Conservation (phyloP, 2,797 vertebrate genomes). For the Hippoglossus hippoglossus region DNA sequence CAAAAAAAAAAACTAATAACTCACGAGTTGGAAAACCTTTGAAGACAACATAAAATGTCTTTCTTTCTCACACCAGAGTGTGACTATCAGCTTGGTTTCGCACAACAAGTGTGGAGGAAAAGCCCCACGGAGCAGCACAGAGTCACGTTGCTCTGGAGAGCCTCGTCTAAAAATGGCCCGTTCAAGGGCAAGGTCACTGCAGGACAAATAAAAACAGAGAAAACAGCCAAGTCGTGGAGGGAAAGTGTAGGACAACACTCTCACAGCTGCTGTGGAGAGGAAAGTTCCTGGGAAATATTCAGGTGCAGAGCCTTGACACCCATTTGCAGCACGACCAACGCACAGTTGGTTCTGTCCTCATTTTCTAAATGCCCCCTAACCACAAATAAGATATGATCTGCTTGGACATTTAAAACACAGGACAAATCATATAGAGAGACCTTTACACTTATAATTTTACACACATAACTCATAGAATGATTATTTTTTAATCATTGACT, state of each 20-base stretch:
- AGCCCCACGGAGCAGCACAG: constrained; percentile 2
- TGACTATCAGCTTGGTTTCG: constrained; percentile 12
- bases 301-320: constrained; percentile 56
- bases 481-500: background rate
- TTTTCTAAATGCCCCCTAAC: background rate
- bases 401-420: background rate
- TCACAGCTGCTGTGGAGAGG: constrained; percentile 70
- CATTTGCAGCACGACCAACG: no score
- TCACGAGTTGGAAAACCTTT: constrained; percentile 13
- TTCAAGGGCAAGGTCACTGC: constrained; percentile 85
- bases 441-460: no score
- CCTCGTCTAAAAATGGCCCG: constrained; percentile 69
- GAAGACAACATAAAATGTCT: background rate
- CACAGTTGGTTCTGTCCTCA: background rate
- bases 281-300: constrained; percentile 77
- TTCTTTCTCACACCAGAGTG: background rate
- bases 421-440: no score
- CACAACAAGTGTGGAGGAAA: constrained; percentile 12
- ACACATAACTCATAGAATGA: background rate
- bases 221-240: constrained; percentile 5
- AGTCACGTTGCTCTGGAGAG: constrained; percentile 48
- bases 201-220: constrained; percentile 80
- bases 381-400: background rate
- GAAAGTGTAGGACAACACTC: constrained; percentile 60
- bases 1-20: constrained; percentile 21